Evolutionary conservation across 2,797 vertebrate species (phyloP).

Genomic region (Lateolabrax maculatus): DNA sequence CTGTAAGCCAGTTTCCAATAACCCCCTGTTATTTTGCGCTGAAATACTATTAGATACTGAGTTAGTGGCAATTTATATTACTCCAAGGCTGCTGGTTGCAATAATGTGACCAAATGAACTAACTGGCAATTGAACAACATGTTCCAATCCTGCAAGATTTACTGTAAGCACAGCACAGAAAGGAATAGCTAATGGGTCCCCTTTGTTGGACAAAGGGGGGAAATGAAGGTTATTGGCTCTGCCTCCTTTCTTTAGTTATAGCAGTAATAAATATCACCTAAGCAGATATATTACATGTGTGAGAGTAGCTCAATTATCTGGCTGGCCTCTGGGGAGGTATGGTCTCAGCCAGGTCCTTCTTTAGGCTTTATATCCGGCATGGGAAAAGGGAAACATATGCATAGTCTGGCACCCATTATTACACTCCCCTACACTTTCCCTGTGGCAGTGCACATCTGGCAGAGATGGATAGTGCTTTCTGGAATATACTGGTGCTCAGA

Average conservation of each 20-base stretch:
- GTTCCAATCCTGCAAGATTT: conserved; percentile 18
- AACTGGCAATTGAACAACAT: conserved; percentile 30
- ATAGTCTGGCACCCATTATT: conserved; percentile 39
- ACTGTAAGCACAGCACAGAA: conserved; percentile 32
- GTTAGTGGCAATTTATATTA: conserved; percentile 24
- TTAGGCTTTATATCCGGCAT: conserved; percentile 41
- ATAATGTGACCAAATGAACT: conserved; percentile 37
- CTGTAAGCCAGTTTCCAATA: conserved; percentile 15
- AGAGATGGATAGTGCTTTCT: conserved; percentile 28
- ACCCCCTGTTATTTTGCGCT: conserved; percentile 6
- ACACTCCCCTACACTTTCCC: conserved; percentile 16
- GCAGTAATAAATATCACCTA: conserved; percentile 65
- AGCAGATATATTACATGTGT: conserved; percentile 65
- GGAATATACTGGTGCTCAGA: conserved; percentile 12
- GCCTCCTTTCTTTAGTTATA: conserved; percentile 59
- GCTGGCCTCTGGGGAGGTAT: conserved; percentile 41
- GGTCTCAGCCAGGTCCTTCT: conserved; percentile 44
- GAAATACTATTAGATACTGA: conserved; percentile 6
- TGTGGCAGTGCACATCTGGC: conserved; percentile 38
- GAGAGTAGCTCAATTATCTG: conserved; percentile 60
- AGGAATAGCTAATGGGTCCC: conserved; percentile 48
- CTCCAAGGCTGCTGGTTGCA: background rate
- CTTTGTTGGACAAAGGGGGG: conserved; percentile 42
- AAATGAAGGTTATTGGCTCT: conserved; percentile 59
- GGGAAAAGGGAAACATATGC: conserved; percentile 48